phyloP scores from a whole-genome alignment of 2,797 vertebrate species.

The Hephaestus fuliginosus region DNA sequence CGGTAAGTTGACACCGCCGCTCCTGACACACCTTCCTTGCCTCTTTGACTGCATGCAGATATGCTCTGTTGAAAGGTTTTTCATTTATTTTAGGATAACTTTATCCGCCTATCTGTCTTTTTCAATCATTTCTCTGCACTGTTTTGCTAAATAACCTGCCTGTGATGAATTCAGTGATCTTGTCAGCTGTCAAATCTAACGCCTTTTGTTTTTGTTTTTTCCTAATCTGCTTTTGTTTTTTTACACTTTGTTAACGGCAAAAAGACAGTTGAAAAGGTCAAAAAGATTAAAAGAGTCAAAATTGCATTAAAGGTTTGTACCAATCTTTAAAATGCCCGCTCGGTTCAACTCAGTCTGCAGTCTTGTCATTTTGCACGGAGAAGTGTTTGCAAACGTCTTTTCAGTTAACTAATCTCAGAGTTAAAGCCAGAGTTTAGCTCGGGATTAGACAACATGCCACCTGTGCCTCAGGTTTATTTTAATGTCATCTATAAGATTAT shows the following conservation, averaged over 20 bases:
- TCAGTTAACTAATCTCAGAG: conserved; percentile 86
- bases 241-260: conserved; percentile 85
- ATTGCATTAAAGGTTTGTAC: conserved; percentile 99
- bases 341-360: conserved; percentile 85
- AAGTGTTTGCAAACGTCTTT: conserved; percentile 91
- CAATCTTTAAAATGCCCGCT: conserved; percentile 89
- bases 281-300: conserved; percentile 99
- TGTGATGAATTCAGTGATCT: conserved; percentile 91
- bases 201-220: conserved; percentile 86
- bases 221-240: conserved; percentile 93
- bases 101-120: conserved; percentile 60
- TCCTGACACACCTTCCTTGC: conserved; percentile 23
- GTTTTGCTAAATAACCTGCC: conserved; percentile 89
- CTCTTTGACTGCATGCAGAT: conserved; percentile 77
- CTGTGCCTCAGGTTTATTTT: conserved; percentile 30
- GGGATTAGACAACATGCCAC: conserved; percentile 43
- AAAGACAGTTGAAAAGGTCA: conserved; percentile 99
- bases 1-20: conserved; percentile 87
- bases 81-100: conserved; percentile 58
- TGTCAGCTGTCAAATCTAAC: conserved; percentile 95
- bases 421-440: conserved; percentile 20
- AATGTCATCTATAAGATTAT: background rate
- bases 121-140: conserved; percentile 81
- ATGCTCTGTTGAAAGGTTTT: conserved; percentile 59
- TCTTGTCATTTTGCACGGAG: conserved; percentile 87